A percentile compares a stretch with the other conserved stretches of the same genome.
phyloP scores from a whole-genome alignment of 2,888 invertebrate genomes.

The Drosophila yooni region DNA sequence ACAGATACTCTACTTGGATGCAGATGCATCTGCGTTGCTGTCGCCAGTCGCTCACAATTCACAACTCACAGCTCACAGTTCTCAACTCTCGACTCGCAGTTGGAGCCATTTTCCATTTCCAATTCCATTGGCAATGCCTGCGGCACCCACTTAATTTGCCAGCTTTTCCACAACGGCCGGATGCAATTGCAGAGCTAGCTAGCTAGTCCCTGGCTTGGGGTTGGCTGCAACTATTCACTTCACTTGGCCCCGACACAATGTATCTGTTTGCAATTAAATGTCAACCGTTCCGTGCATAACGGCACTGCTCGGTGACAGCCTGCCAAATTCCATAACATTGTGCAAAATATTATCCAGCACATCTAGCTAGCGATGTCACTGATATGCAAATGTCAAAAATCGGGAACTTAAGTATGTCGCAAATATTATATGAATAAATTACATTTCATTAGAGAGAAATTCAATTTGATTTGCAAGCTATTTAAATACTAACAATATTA shows the following conservation, averaged over 20 bases:
- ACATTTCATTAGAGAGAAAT: not conserved
- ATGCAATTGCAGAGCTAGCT: conserved; percentile 52
- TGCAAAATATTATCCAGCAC: conserved; percentile 45
- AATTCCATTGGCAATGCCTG: conserved; percentile 38
- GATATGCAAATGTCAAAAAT: conserved; percentile 9
- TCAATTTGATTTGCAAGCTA: not conserved
- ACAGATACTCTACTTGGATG: conserved; percentile 28
- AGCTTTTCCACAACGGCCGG: conserved; percentile 53
- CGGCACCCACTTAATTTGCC: conserved; percentile 79
- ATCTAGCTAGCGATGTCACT: conserved; percentile 12
- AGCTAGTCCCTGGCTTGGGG: conserved; percentile 20
- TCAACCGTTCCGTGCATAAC: conserved; percentile 62
- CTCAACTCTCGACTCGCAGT: conserved; percentile 29
- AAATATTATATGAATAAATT: not conserved
- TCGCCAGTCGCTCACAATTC: conserved; percentile 39
- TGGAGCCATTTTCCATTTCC: conserved; percentile 43
- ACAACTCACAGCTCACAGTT: conserved; percentile 8
- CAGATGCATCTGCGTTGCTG: conserved; percentile 40
- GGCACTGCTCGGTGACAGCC: conserved; percentile 57
- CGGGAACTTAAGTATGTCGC: not conserved
- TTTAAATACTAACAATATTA: not conserved
- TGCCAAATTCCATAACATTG: conserved; percentile 53
- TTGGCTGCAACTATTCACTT: conserved; percentile 52
- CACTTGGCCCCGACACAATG: conserved; percentile 73
- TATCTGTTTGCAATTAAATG: conserved; percentile 81